phyloP scores from a whole-genome alignment of 2,888 invertebrate species.

The Polymixis flavicincta region DNA sequence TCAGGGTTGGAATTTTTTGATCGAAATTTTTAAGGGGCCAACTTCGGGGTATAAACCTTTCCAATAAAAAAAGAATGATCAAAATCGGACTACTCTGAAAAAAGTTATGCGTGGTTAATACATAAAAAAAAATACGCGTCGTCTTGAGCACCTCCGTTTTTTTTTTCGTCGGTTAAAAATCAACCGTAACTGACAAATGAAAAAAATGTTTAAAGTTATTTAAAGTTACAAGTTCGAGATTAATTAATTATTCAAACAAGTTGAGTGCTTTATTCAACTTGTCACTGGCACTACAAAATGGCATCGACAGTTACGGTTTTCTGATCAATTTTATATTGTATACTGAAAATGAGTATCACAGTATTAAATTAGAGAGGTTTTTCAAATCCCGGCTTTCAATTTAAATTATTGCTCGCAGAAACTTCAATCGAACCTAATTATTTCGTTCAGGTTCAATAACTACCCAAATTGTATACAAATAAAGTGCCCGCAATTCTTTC shows the following conservation, averaged over 20 bases:
- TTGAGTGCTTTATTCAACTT: neutral
- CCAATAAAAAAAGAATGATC: too few relatives aligned
- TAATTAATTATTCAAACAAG: neutral
- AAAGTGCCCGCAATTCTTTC: constrained; percentile 30
- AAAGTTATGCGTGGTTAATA: too few relatives aligned
- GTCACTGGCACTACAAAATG: neutral
- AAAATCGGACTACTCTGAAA: too few relatives aligned
- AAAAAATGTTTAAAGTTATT: neutral
- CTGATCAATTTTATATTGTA: neutral
- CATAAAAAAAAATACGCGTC: too few relatives aligned
- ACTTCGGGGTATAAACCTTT: too few relatives aligned
- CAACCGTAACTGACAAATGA: neutral
- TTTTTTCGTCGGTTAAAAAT: too few relatives aligned
- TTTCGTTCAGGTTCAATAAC: constrained; percentile 6
- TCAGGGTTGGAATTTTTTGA: too few relatives aligned
- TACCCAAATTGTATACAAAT: constrained; percentile 12
- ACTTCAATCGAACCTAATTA: constrained; percentile 20
- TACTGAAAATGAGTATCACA: neutral
- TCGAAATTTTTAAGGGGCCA: too few relatives aligned
- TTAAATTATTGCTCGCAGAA: neutral
- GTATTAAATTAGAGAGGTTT: neutral
- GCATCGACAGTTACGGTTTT: neutral
- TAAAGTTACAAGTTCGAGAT: neutral
- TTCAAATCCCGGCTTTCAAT: neutral
- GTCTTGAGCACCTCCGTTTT: too few relatives aligned